Conservation (phyloP, 2,888 invertebrate genomes). For the Alcis repandata region DNA sequence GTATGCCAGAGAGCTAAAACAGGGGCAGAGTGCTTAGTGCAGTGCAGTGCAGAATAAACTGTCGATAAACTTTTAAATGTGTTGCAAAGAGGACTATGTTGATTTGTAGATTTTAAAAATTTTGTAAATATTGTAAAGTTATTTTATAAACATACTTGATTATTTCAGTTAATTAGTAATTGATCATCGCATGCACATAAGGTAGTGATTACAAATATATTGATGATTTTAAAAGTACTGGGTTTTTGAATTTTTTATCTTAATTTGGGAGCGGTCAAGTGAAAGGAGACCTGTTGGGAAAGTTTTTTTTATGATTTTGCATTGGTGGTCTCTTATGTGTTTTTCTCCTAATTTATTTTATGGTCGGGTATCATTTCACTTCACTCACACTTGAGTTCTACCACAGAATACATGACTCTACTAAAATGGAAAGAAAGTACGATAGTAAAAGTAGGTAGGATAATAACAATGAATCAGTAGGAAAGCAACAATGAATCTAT, state of each 20-base stretch:
- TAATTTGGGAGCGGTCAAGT: not conserved
- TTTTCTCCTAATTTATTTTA: no score
- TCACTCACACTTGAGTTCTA: no score
- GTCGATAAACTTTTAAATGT: slow-evolving; percentile 44
- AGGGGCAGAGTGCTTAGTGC: slow-evolving; percentile 44
- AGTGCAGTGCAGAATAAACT: slow-evolving; percentile 48
- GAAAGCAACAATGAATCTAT: no score
- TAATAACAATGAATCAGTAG: no score
- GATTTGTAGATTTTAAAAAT: slow-evolving; percentile 35
- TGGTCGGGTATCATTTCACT: no score
- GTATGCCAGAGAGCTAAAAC: slow-evolving; percentile 39
- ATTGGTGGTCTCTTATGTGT: no score
- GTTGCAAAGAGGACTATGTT: slow-evolving; percentile 43
- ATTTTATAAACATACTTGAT: slow-evolving; percentile 35
- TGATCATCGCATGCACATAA: slow-evolving; percentile 33
- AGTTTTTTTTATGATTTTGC: no score
- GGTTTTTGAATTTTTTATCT: not conserved
- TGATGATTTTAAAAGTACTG: slow-evolving; percentile 18
- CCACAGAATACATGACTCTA: no score
- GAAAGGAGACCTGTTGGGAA: no score
- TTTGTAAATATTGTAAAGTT: slow-evolving; percentile 50
- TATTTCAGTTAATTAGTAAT: slow-evolving; percentile 37
- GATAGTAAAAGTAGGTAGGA: no score
- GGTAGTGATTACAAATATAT: slow-evolving; percentile 30
- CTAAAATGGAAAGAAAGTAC: no score